Base-by-base conservation (phyloP, 2,888 invertebrate species). In the Orchestes rusci region DNA sequence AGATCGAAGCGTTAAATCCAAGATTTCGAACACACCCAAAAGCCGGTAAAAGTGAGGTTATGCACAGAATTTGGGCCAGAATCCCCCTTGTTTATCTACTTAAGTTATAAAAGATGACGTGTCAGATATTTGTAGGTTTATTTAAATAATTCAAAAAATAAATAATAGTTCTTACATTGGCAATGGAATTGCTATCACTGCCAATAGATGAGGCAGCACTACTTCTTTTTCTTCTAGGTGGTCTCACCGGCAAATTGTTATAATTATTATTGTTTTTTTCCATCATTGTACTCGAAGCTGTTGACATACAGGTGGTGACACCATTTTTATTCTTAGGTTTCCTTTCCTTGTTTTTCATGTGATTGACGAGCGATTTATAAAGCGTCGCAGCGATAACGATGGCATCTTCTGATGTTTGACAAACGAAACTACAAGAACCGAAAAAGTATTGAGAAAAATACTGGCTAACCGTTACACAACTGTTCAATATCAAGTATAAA, bases 341-440 rank as follows among this genome's bases (percentile, higher is more conserved):
- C 58, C 75, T 79, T 56, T 70, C 76, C 60, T 61, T 74, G 47
- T 76, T 73, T 65, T 79, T 81, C 74, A 86, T 84, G 61, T 84
- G 84, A 48, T 86, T 81, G 73, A 91, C 83, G 43, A 92, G 73
- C 23, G 88, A 88, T 69, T 90, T 86, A 70, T 92, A 92, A 55
- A 92, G 73, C 51, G 90, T 91, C 34, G 91, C 91, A 10, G 92
- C 92, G 57, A 92, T 87, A 1, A 90, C 88, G 28, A 92, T 85
- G 51, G 92, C 91, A 68, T 92, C 91, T 70, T 91, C 90, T 20
- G 89, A 84, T 59, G 84, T 84, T 67, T 84, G 83, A 68, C 91
- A 92, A 56, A 89, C 84, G 69, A 91, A 92, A 33, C 63, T 63
- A 42, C 4, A 38, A 36, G 16, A 16, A 19, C n/a, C n/a, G n/a